These are phyloP conservation scores for Calvadosia cruxmelitensis DNA, from an alignment of 30 jellyfish, hydroid and myxozoan species.

Conservation along the genomic window DNA sequence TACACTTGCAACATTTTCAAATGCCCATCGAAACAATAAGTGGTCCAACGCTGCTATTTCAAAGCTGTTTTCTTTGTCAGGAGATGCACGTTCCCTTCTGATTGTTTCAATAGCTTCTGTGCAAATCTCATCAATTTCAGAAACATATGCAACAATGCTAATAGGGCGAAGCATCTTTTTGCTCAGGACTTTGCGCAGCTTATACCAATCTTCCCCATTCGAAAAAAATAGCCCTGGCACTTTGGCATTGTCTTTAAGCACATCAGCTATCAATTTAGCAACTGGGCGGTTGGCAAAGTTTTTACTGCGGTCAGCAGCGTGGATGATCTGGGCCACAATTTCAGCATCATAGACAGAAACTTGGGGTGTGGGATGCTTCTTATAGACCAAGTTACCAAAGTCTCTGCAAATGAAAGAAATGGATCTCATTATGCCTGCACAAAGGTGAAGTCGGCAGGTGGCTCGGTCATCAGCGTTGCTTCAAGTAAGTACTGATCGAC, in stretches of 20 bases:
- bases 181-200: conserved; percentile 20
- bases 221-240: conserved; percentile 57
- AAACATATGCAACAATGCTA: conserved; percentile 19
- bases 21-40: conserved; percentile 57
- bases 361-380: background rate
- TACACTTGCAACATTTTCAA: conserved; percentile 43
- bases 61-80: conserved; percentile 1
- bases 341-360: background rate
- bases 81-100: background rate
- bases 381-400: no score
- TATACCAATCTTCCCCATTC: conserved; percentile 49
- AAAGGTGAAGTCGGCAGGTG: no score
- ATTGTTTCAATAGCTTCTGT: conserved; percentile 19
- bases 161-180: conserved; percentile 52
- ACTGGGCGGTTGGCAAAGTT: background rate
- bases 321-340: background rate
- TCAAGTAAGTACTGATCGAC: no score
- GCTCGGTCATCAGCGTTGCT: no score
- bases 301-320: background rate
- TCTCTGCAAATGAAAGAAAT: no score
- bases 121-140: conserved; percentile 23
- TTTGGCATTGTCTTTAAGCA: conserved; percentile 3
- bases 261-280: background rate
- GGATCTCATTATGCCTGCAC: no score
- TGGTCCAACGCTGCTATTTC: conserved; percentile 34